Conservation (phyloP, 2,113 vertebrate genomes). For the Lophura nycthemera region DNA sequence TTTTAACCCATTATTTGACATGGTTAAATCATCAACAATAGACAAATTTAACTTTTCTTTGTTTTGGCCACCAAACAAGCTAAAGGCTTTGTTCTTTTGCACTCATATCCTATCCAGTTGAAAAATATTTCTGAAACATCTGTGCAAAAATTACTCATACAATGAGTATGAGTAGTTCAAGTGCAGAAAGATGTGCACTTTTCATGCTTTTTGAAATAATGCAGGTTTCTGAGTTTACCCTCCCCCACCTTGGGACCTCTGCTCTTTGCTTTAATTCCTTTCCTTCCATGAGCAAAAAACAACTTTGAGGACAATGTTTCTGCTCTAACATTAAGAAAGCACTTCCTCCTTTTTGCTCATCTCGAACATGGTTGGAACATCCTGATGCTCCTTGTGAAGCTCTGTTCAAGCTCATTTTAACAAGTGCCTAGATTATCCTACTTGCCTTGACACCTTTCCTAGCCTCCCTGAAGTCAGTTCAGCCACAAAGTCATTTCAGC, state of each 20-base stretch:
- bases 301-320: background rate
- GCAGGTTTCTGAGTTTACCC: constrained; percentile 24
- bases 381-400: background rate
- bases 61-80: constrained; percentile 26
- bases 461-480: background rate
- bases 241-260: background rate
- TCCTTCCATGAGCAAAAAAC: background rate
- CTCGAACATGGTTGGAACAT: background rate
- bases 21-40: background rate
- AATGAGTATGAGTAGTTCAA: constrained; percentile 36
- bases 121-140: constrained; percentile 62
- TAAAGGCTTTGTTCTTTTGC: constrained; percentile 7
- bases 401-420: background rate
- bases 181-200: constrained; percentile 35
- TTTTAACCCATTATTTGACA: background rate
- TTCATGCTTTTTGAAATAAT: constrained; percentile 42
- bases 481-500: background rate
- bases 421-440: background rate
- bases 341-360: background rate
- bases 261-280: background rate
- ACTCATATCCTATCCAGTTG: constrained; percentile 23
- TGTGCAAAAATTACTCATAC: constrained; percentile 63
- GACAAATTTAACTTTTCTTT: background rate
- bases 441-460: background rate
- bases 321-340: background rate